Conservation (phyloP, 1,140 invertebrate species). For the Caenorhabditis briggsae region DNA sequence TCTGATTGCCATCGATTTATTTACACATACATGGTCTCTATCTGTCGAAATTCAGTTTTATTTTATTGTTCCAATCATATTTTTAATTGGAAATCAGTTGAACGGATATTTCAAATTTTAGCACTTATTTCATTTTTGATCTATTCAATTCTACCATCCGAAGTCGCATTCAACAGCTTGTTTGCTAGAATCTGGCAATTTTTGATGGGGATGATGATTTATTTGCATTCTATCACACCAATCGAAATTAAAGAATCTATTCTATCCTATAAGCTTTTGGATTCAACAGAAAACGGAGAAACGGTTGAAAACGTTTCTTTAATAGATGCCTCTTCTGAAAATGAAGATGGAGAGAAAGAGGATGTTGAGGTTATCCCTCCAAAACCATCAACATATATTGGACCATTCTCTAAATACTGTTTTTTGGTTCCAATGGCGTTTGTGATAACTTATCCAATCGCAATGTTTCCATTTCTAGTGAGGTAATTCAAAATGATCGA, state of each 20-base stretch:
- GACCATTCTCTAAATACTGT: slow-evolving; percentile 17
- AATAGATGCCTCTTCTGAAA: neutral
- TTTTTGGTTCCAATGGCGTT: neutral
- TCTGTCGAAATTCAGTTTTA: slow-evolving; percentile 56
- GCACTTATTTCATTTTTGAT: neutral
- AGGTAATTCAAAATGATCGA: neutral
- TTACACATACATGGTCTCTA: slow-evolving; percentile 56
- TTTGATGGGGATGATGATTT: slow-evolving; percentile 3
- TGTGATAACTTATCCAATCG: slow-evolving; percentile 17
- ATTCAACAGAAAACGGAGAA: neutral
- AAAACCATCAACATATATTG: neutral
- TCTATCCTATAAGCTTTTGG: neutral
- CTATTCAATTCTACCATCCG: neutral
- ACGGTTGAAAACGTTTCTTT: neutral
- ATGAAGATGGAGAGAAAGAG: neutral
- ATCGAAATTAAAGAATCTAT: neutral
- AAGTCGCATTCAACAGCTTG: slow-evolving; percentile 10
- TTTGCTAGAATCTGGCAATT: slow-evolving; percentile 16
- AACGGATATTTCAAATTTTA: neutral
- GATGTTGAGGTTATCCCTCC: neutral
- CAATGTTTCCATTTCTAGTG: neutral
- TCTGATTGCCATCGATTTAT: slow-evolving; percentile 44
- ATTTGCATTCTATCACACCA: neutral
- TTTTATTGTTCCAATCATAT: slow-evolving; percentile 33
- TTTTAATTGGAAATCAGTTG: neutral